phyloP scores from a whole-genome alignment of 2,113 vertebrate species.

The Sinocyclocheilus anshuiensis region DNA sequence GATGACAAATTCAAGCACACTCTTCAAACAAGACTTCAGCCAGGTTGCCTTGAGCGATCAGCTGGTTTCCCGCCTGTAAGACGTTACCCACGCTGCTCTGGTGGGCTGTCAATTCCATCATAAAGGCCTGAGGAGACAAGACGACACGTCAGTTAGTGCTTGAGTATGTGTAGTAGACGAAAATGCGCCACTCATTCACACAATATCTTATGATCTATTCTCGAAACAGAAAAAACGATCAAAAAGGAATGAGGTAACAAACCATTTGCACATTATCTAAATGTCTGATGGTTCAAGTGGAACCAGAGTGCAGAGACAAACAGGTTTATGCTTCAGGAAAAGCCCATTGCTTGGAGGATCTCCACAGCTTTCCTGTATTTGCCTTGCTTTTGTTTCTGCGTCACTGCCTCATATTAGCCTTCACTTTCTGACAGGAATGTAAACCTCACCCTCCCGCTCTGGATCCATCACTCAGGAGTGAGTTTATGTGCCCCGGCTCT shows the following conservation, averaged over 20 bases:
- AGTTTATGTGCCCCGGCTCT: constrained; percentile 22
- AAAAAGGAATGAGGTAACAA: background rate
- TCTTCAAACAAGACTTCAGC: background rate
- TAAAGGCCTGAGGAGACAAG: constrained; percentile 79
- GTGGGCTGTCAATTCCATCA: constrained; percentile 97
- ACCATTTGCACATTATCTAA: background rate
- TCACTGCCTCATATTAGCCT: background rate
- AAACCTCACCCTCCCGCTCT: constrained; percentile 2
- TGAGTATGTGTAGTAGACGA: too few species aligned
- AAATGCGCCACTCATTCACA: too few species aligned
- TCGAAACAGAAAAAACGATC: too few species aligned
- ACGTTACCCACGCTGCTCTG: constrained; percentile 97
- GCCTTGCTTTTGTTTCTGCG: constrained; percentile 13
- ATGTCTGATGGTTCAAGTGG: background rate
- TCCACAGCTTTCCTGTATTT: background rate
- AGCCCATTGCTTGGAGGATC: background rate
- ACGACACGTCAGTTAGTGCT: background rate
- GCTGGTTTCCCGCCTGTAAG: constrained; percentile 92
- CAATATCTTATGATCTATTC: too few species aligned
- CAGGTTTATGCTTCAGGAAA: background rate
- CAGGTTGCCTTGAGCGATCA: constrained; percentile 90
- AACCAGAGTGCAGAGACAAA: background rate
- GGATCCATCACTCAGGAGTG: background rate
- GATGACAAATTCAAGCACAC: background rate
- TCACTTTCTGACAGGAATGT: constrained; percentile 35